Conservation (phyloP, 2,888 invertebrate genomes). For the Eupithecia abbreviata region DNA sequence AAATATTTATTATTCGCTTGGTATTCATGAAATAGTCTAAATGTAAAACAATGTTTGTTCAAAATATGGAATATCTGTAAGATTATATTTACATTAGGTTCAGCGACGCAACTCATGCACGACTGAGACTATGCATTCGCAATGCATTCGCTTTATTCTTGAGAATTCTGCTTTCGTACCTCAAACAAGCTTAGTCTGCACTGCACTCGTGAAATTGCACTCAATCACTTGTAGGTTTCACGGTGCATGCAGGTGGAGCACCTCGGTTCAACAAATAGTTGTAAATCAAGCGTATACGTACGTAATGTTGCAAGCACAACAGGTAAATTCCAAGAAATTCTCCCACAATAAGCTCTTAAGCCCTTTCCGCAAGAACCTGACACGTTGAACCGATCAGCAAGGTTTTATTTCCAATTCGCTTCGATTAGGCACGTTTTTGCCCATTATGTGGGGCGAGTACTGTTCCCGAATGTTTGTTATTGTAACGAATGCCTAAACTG, state of each 20-base stretch:
- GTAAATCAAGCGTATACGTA: constrained; percentile 39
- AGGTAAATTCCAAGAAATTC: constrained; percentile 64
- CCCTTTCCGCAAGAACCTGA: constrained; percentile 64
- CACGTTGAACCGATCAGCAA: constrained; percentile 64
- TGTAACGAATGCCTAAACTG: constrained; percentile 75
- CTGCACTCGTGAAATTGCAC: constrained; percentile 38
- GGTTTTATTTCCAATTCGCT: constrained; percentile 64
- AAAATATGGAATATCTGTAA: constrained; percentile 36
- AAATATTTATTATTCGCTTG: constrained; percentile 7
- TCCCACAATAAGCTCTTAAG: constrained; percentile 73
- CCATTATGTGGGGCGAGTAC: constrained; percentile 53
- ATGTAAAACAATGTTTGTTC: constrained; percentile 38
- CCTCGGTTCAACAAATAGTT: constrained; percentile 31
- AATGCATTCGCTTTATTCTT: constrained; percentile 31
- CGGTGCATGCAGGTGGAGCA: constrained; percentile 29
- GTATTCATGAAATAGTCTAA: constrained; percentile 31
- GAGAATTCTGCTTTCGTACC: constrained; percentile 17
- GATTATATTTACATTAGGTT: constrained; percentile 39
- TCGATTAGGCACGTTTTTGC: constrained; percentile 74
- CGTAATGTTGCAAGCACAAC: constrained; percentile 40
- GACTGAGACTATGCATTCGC: constrained; percentile 36
- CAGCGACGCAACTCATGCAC: constrained; percentile 37
- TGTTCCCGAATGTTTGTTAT: constrained; percentile 72
- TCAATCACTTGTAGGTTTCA: constrained; percentile 36
- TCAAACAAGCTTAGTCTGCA: constrained; percentile 36